A percentile compares a stretch with the other conserved stretches of the same genome.
phyloP scores from a whole-genome alignment of 2,888 invertebrate species.

The Anagyrus pseudococci region DNA sequence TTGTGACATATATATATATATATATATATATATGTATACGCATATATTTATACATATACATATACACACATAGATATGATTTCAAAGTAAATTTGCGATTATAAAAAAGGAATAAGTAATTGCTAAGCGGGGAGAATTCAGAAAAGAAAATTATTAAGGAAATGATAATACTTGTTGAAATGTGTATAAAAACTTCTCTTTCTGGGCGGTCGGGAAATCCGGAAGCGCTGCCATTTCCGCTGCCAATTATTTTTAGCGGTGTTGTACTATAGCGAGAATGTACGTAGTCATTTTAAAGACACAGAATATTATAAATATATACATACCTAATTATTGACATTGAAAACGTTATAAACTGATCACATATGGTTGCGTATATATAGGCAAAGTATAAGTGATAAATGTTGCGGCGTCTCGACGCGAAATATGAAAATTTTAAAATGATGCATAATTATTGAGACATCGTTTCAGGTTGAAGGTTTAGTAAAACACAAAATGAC shows the following conservation, averaged over 20 bases:
- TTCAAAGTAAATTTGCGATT: slow-evolving; percentile 24
- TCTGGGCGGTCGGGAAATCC: slow-evolving; percentile 38
- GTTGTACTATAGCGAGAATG: slow-evolving; percentile 38
- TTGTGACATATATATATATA: slow-evolving; percentile 13
- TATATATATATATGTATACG: no score
- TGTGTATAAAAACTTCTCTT: slow-evolving; percentile 26
- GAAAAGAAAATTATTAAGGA: slow-evolving; percentile 9
- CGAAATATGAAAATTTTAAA: slow-evolving; percentile 18
- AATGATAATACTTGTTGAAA: slow-evolving; percentile 19
- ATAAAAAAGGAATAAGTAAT: slow-evolving; percentile 10
- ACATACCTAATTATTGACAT: slow-evolving; percentile 2
- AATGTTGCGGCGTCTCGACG: slow-evolving; percentile 25
- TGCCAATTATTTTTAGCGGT: slow-evolving; percentile 39
- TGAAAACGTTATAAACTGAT: slow-evolving; percentile 24
- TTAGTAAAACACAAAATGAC: slow-evolving; percentile 29
- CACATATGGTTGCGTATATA: slow-evolving; percentile 21
- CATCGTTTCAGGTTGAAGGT: slow-evolving; percentile 32
- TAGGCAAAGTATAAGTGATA: slow-evolving; percentile 4
- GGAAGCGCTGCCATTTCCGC: slow-evolving; percentile 40
- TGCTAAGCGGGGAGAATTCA: slow-evolving; percentile 9
- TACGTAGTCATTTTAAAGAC: slow-evolving; percentile 35
- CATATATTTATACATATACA: no score
- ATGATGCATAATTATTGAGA: slow-evolving; percentile 18
- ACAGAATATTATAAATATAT: slow-evolving; percentile 11
- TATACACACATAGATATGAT: no score